A percentile compares a stretch with the other conserved stretches of the same genome.
Conservation (phyloP, 2,888 invertebrate genomes). For the Tipula confusa region DNA sequence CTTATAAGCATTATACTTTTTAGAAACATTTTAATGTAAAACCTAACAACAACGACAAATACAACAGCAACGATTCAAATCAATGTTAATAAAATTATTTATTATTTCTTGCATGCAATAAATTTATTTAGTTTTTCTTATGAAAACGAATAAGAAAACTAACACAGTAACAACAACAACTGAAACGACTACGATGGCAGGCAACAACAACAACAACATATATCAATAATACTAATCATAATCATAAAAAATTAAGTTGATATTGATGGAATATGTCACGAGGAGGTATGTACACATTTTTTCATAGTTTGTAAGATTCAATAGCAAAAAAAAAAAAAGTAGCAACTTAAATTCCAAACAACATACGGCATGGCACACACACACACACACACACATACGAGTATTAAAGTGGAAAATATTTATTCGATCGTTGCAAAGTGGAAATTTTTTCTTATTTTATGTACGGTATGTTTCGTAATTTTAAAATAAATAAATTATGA, state of each 20-base stretch:
- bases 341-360: neutral
- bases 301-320: conserved; percentile 3
- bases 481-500: neutral
- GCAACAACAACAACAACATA: neutral
- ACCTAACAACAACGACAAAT: neutral
- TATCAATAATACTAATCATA: conserved; percentile 25
- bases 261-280: conserved; percentile 25
- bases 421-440: neutral
- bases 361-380: conserved; percentile 12
- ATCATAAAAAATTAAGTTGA: conserved; percentile 9
- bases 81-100: conserved; percentile 25
- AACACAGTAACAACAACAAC: neutral
- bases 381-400: no score
- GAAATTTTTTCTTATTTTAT: neutral
- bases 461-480: neutral
- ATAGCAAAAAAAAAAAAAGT: neutral
- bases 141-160: conserved; percentile 20
- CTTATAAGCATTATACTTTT: neutral
- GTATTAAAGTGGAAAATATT: neutral
- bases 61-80: neutral
- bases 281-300: neutral
- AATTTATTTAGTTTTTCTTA: neutral
- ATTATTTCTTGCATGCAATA: conserved; percentile 20
- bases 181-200: neutral
- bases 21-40: neutral